Evolutionary conservation across 2,113 vertebrate species (phyloP).

Genomic region (Sardina pilchardus): DNA sequence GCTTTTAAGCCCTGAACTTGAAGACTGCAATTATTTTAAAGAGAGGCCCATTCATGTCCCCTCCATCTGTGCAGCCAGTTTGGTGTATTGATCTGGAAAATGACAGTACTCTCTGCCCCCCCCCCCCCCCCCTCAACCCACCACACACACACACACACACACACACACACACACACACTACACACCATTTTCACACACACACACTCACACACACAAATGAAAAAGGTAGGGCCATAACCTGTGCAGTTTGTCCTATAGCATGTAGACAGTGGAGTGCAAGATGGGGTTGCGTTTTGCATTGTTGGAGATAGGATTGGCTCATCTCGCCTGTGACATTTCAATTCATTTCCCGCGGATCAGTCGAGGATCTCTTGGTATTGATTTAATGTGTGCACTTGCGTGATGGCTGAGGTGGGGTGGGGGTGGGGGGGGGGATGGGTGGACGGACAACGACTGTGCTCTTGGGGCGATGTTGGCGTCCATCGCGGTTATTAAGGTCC

Average conservation of each 20-base stretch:
- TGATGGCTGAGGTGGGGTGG: neutral
- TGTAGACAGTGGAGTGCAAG: neutral
- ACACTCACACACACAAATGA: neutral
- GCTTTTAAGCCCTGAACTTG: conserved; percentile 41
- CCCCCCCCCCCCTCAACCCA: neutral
- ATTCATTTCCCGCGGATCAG: neutral
- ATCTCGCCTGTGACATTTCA: neutral
- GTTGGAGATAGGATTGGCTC: neutral
- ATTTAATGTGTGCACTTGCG: neutral
- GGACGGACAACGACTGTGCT: too few species aligned
- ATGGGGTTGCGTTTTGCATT: neutral
- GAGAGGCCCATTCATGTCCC: conserved; percentile 37
- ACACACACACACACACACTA: neutral
- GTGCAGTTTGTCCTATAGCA: neutral
- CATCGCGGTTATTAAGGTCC: neutral
- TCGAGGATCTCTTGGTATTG: neutral
- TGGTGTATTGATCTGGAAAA: conserved; percentile 40
- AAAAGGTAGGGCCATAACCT: neutral
- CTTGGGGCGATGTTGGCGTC: neutral
- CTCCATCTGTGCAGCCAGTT: conserved; percentile 14
- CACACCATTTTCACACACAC: too few species aligned
- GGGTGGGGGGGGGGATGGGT: too few species aligned
- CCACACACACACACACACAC: too few species aligned
- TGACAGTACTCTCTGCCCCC: conserved; percentile 35
- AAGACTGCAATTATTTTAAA: conserved; percentile 42